Evolutionary conservation across 2,797 vertebrate species (phyloP).

Genomic region (Pangasius krempfi): DNA sequence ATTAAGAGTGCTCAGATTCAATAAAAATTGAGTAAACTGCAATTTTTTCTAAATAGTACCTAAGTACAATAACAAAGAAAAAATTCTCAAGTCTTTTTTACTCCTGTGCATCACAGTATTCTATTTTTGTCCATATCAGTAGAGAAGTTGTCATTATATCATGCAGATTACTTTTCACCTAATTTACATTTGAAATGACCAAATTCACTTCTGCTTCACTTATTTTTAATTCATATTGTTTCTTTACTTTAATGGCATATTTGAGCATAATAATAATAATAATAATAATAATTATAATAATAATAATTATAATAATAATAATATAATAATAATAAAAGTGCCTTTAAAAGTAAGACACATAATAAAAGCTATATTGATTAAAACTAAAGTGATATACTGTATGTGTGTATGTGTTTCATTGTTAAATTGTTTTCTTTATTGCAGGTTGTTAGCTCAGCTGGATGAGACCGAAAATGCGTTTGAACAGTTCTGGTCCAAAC

Average conservation of each 20-base stretch:
- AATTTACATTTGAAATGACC: background rate
- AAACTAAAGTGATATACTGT: background rate
- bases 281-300: background rate
- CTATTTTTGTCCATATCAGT: too few species aligned
- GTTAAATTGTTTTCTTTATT: conserved; percentile 51
- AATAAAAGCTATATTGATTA: background rate
- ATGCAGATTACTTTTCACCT: background rate
- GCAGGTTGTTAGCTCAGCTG: conserved; percentile 88
- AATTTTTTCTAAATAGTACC: background rate
- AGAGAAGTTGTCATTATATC: background rate
- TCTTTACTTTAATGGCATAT: background rate
- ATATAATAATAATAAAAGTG: background rate
- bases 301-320: background rate
- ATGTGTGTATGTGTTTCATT: background rate
- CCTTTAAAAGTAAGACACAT: background rate
- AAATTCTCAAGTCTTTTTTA: too few species aligned
- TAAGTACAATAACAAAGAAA: background rate
- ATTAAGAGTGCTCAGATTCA: too few species aligned
- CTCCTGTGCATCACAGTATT: too few species aligned
- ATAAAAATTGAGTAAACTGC: too few species aligned
- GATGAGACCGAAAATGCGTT: conserved; percentile 93
- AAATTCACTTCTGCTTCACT: background rate
- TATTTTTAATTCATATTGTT: background rate
- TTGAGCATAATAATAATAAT: background rate
- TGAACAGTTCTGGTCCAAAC: conserved; percentile 90